phyloP scores from a whole-genome alignment of 1,140 invertebrate species.

The Cephus cinctus region DNA sequence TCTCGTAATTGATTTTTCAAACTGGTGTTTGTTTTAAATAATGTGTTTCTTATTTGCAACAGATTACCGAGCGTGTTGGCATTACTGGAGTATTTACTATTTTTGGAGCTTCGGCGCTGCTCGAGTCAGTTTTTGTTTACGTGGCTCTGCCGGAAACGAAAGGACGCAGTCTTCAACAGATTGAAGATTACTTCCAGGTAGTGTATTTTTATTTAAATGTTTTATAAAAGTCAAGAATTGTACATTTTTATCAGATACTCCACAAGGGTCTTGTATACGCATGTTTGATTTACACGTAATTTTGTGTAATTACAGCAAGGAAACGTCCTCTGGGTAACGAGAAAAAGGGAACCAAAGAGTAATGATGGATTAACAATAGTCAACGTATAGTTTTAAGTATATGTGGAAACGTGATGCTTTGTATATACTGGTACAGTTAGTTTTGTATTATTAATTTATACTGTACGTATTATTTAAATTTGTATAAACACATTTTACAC shows the following conservation, averaged over 20 bases:
- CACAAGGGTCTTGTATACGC: background rate
- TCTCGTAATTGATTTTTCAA: background rate
- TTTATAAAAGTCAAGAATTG: background rate
- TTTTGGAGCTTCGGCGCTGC: conserved; percentile 67
- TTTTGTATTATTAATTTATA: no score
- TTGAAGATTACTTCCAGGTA: conserved; percentile 74
- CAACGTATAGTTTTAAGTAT: no score
- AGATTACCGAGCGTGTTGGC: conserved; percentile 60
- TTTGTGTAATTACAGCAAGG: conserved; percentile 38
- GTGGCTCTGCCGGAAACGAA: conserved; percentile 82
- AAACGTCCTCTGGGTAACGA: conserved; percentile 64
- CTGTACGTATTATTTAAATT: no score
- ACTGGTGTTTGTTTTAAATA: background rate
- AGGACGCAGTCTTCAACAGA: conserved; percentile 73
- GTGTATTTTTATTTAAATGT: conserved; percentile 10
- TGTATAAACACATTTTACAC: no score
- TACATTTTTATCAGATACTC: background rate
- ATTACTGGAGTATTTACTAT: conserved; percentile 65
- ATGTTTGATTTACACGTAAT: background rate
- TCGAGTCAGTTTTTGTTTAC: conserved; percentile 68
- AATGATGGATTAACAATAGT: conserved; percentile 7
- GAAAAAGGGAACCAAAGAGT: conserved; percentile 30
- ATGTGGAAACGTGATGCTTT: no score
- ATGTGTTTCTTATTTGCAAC: conserved; percentile 14
- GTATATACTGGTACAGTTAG: no score